These are phyloP conservation scores for Diuraphis noxia DNA, from an alignment of 1,140 invertebrate genomes.

Conservation along the genomic window DNA sequence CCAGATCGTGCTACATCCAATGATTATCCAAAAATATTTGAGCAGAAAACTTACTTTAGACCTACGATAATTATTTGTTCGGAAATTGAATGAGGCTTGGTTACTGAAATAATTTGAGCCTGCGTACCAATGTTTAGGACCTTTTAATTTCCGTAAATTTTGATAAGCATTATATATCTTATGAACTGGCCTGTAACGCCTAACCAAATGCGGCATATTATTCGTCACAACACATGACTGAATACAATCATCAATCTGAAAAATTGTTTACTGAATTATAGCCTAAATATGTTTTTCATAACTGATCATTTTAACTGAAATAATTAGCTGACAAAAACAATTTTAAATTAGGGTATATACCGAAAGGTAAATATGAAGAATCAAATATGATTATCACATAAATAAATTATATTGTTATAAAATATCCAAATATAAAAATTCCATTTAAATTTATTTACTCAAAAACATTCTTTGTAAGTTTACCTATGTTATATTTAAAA, in stretches of 20 bases:
- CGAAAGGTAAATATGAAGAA: too few relatives aligned
- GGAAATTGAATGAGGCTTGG: slow-evolving; percentile 42
- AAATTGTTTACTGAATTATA: slow-evolving; percentile 47
- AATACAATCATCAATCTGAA: slow-evolving; percentile 55
- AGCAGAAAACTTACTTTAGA: slow-evolving; percentile 44
- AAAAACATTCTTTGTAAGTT: not conserved
- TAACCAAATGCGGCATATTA: slow-evolving; percentile 44
- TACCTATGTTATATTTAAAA: not conserved
- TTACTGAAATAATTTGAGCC: slow-evolving; percentile 49
- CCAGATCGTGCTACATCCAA: slow-evolving; percentile 3
- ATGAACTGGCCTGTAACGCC: slow-evolving; percentile 33
- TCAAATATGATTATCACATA: not conserved
- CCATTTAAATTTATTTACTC: not conserved
- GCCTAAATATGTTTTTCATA: not conserved
- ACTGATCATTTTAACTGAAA: not conserved
- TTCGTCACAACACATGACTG: slow-evolving; percentile 51
- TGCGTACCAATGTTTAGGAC: slow-evolving; percentile 30
- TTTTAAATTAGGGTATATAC: too few relatives aligned
- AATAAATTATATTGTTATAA: not conserved
- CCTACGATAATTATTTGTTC: slow-evolving; percentile 53
- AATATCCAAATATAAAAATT: not conserved
- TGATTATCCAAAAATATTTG: slow-evolving; percentile 16
- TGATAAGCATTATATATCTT: slow-evolving; percentile 44
- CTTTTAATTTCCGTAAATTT: slow-evolving; percentile 45
- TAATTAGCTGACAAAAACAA: not conserved